Evolutionary conservation across 1,140 invertebrate species (phyloP), one percentile per base, ranked within the genome.

Genomic region (Pseudomyrmex pallidus): DNA sequence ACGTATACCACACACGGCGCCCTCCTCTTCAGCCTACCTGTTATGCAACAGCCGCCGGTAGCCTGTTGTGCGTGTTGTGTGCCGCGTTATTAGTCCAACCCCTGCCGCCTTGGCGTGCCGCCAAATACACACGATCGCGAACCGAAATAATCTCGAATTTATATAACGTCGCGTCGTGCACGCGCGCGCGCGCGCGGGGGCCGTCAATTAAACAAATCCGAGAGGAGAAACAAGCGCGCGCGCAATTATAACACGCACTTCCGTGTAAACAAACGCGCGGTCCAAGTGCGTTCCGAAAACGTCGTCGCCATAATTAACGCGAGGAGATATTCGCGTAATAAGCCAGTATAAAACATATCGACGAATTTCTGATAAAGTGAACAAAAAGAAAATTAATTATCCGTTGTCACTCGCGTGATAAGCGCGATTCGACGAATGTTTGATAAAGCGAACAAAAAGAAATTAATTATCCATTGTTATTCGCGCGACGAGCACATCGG

Each of bases 111-210:
- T 94, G 92, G 93, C 93, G 22, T 52, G 7, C 48, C 72, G 92
- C 93, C 93, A 93, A 93, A 91, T 84, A 85, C 90, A 78, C 48
- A 78, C 48, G 62, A 90, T 93, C 88, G 85, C 89, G 73, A 90
- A 90, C 91, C 85, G 90, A 94, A 93, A 93, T 93, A 93, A 88
- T 86, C 85, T 76, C 52, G 74, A 90, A 91, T 94, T 94, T 94
- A 94, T 91, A 91, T 93, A 94, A 94, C 91, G 82, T 70, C 82
- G 64, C 82, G 64, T 15, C 20, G 20, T n/a, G 82, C 72, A 7
- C 35, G 35, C 35, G 35, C 35, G 5, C 35, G 35, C 35, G 48
- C 82, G 74, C 83, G 61, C 87, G 84, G 85, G 83, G 67, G 72
- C 52, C 56, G 68, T 15, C 62, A 54, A 67, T 84, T 86, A 15